These are phyloP conservation scores for Ptychobarbus kaznakovi DNA, from an alignment of 2,797 vertebrate genomes.

Conservation along the genomic window DNA sequence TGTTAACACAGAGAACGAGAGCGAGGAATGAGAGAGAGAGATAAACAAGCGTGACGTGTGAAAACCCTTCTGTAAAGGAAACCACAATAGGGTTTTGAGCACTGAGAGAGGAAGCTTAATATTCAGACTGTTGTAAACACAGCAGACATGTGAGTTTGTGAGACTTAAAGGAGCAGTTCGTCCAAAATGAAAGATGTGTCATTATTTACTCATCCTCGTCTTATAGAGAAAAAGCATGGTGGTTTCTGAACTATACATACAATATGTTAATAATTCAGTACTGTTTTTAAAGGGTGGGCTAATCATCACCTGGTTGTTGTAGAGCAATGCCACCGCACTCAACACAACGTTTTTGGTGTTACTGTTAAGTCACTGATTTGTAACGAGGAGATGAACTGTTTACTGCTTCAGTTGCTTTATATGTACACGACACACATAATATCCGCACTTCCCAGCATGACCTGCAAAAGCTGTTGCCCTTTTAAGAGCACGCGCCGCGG, in stretches of 20 bases:
- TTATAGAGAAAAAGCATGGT: background rate
- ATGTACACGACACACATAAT: too few species aligned
- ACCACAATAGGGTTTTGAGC: background rate
- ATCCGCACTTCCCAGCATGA: background rate
- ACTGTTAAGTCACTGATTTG: conserved; percentile 9
- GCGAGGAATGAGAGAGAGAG: background rate
- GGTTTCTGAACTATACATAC: background rate
- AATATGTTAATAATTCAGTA: background rate
- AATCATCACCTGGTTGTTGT: background rate
- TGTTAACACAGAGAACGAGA: background rate
- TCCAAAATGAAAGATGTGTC: background rate
- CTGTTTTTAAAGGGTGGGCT: background rate
- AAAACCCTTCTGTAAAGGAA: background rate
- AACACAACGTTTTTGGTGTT: background rate
- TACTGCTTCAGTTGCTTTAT: background rate
- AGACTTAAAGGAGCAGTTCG: background rate
- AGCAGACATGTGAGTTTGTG: background rate
- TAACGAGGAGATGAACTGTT: background rate
- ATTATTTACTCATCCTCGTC: background rate
- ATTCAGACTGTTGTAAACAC: conserved; percentile 14
- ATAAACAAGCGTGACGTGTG: background rate
- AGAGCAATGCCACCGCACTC: background rate
- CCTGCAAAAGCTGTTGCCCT: conserved; percentile 35
- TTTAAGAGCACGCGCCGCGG: conserved; percentile 48
- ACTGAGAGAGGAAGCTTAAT: conserved; percentile 17